phyloP scores from a whole-genome alignment of 2,113 vertebrate genomes.

The sheep (Ovis aries) region ARS-UI_Ramb_v3.0 NC_056065.1:42925001-42925500 shows the following conservation, averaged over 20 bases:
- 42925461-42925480: neutral
- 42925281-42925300: neutral
- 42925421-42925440: neutral
- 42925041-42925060: neutral
- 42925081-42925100: neutral
- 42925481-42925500: neutral
- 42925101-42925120: neutral
- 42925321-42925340: neutral
- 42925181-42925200: neutral
- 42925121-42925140: neutral
- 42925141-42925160: neutral
- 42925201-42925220: neutral
- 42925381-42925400: neutral
- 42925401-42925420: neutral
- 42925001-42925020: neutral
- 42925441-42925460: accelerated
- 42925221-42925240: neutral
- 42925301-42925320: neutral
- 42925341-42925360: neutral
- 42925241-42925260: neutral
- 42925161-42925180: neutral
- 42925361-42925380: neutral
- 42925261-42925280: neutral
- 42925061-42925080: neutral
- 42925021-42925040: neutral